Evolutionary conservation across 2,113 vertebrate species (phyloP), one percentile per base, ranked within the genome.

Genomic region (Actenoides hombroni): DNA sequence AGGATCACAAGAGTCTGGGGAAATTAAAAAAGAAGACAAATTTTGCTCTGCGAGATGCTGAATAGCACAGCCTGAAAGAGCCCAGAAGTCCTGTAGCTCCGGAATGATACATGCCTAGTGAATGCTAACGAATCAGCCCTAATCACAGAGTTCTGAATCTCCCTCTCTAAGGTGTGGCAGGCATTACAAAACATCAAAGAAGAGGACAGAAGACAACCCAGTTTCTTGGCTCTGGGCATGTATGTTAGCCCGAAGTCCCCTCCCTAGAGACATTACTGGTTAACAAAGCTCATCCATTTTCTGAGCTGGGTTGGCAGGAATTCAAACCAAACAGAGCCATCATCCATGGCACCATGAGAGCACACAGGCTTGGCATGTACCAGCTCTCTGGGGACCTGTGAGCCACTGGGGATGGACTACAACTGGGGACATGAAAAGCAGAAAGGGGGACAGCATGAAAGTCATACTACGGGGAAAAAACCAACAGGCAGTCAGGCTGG

Each of bases 271-370:
- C 63, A 24, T 53, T 69, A 6, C 48, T 92, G 26, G 6, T 37
- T 68, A 73, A 69, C 14, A 61, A 53, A 57, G 6, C 35, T 88
- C 29, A n/a, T 28, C 28, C 6, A 1, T 35, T 53, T 87, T 57
- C 78, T 65, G 21, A 57, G 48, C n/a, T 31, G 73, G 63, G 15
- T 20, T 76, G 83, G 7, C 48, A 54, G 75, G 61, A 57, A n/a
- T 18, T 56, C 48, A 53, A 57, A 86, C 8, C 37, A 63, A 42
- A 71, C 23, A 48, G 56, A 92, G 39, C 5, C n/a, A 16, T 40
- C 46, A 67, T 25, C 46, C 71, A 26, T 0, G 0, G 23, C 56
- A 60, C 16, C 46, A 35, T 2, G 10, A 15, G 8, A 65, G 3
- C 40, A 20, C 35, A 33, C 15, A 54, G 40, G 7, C 15, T 61